Evolutionary conservation across 2,888 invertebrate genomes (phyloP), one percentile per base, ranked within the genome.

Genomic region (Caenorhabditis afra): DNA sequence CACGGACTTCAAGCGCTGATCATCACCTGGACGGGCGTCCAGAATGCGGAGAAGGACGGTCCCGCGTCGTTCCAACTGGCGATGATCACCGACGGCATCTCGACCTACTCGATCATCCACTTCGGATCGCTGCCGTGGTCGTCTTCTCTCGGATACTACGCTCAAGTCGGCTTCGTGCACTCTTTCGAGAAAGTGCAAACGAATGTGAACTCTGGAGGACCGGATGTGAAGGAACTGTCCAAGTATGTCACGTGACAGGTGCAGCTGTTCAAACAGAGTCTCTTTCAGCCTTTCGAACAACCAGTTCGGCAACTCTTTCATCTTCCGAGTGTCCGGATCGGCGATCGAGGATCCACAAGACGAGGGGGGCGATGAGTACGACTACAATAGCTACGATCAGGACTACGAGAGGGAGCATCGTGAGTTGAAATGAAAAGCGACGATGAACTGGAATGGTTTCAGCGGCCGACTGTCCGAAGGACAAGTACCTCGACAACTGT

Each of bases 41-140:
- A 79, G 14, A 82, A 67, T 93, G 68, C 76, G 8, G 86, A 87
- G 44, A 67, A 62, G 39, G 82, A 95, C 89, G 94, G 94, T 91
- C 93, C 93, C 85, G 89, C 89, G 65, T 76, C 85, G 23, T 89
- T 87, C 71, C 97, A 98, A 85, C 44, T 88, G 50, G 93, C 93
- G 3, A 91, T 94, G 7, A 93, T 93, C 18, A 93, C 94, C 50
- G 94, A 95, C 90, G 95, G 95, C 1, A 93, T 92, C 0, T 94
- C 95, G 83, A 94, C 95, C 3, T 98, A 94, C 90, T 95, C 94
- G 0, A 94, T 96, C 88, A 93, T 97, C 83, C 92, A 96, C 71
- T 99, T 97, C 91, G 94, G 94, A 76, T 95, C 95, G 0, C 94
- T 99, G 64, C 95, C 96, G 90, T 99, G 98, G 98, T 81, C 84